Conservation (phyloP, 1,140 invertebrate genomes). For the Acyrthosiphon pisum region DNA sequence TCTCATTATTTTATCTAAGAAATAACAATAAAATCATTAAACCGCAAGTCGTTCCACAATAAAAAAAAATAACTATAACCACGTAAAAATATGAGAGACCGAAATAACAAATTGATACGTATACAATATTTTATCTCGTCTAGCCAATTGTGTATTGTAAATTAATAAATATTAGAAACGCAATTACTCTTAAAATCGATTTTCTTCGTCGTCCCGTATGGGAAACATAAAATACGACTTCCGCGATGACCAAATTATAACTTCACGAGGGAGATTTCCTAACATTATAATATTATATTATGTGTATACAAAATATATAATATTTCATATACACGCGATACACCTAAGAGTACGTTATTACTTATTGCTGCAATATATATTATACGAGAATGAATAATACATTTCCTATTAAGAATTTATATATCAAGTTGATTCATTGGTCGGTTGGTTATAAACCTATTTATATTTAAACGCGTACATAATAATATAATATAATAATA, state of each 20-base stretch:
- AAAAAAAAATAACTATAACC: not conserved
- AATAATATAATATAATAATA: not conserved
- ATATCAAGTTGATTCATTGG: constrained; percentile 25
- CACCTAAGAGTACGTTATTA: not conserved
- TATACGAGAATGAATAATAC: constrained; percentile 1
- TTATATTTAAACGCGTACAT: not conserved
- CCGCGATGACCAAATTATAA: not conserved
- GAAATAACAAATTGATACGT: not conserved
- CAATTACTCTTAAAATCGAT: not conserved
- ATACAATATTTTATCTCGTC: not conserved
- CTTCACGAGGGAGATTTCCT: not conserved
- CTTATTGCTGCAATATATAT: not conserved
- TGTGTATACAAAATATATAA: not conserved
- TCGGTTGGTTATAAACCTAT: not conserved
- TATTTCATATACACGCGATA: constrained; percentile 21
- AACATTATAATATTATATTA: not conserved
- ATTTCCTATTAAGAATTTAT: not conserved
- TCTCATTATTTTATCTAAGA: not conserved
- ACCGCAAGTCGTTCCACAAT: not conserved
- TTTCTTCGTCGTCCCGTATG: not conserved
- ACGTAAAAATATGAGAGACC: not conserved
- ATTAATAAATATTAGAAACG: not conserved
- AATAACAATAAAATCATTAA: constrained; percentile 3
- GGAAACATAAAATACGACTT: not conserved
- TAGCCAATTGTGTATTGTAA: not conserved